Evolutionary conservation across 2,113 vertebrate species (phyloP).

Genomic region (Peromyscus leucopus): DNA sequence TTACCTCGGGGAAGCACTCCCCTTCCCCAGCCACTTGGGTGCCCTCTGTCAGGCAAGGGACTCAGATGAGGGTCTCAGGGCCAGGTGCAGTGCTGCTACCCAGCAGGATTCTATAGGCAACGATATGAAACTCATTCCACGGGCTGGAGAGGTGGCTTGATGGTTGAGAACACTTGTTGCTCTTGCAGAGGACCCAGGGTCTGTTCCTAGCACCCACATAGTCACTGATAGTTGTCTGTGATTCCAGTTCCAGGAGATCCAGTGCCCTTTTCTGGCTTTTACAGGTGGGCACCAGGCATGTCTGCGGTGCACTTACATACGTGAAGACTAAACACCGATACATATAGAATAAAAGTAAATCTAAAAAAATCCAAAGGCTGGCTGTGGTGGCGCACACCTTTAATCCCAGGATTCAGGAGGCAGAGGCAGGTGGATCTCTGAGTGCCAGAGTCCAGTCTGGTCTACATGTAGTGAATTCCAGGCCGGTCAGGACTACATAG

Average conservation of each 20-base stretch:
- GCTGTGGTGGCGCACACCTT: neutral
- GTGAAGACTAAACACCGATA: neutral
- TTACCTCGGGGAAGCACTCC: neutral
- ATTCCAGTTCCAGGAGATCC: neutral
- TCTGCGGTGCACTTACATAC: neutral
- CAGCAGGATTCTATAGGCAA: neutral
- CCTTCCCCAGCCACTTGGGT: neutral
- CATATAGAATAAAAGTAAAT: neutral
- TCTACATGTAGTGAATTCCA: neutral
- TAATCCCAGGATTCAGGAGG: neutral
- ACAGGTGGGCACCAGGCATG: neutral
- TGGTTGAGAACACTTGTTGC: neutral
- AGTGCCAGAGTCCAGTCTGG: neutral
- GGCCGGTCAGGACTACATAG: neutral
- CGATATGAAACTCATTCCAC: no score
- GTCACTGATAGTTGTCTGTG: neutral
- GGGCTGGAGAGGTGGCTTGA: neutral
- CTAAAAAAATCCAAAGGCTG: neutral
- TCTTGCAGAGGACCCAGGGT: neutral
- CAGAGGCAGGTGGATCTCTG: neutral
- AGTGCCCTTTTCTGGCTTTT: neutral
- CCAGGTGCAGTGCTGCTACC: neutral
- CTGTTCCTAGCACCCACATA: neutral
- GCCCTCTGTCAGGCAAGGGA: neutral
- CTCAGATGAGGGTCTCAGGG: neutral